Evolutionary conservation across 2,888 invertebrate species (phyloP).

Genomic region (Volucella inflata): DNA sequence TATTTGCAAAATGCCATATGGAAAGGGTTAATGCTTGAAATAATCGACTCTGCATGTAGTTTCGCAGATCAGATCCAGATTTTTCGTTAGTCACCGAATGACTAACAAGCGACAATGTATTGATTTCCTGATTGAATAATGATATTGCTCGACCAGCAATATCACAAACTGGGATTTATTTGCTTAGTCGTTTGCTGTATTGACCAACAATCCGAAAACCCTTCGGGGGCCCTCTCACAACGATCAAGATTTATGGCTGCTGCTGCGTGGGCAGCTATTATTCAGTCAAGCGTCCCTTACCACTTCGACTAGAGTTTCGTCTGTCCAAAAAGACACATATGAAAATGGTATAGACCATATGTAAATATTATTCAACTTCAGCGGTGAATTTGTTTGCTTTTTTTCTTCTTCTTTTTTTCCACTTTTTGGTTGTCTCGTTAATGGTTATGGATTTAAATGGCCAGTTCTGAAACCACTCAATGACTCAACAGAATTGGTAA

Average conservation of each 20-base stretch:
- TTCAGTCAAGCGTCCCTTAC: constrained; percentile 17
- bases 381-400: constrained; percentile 47
- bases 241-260: constrained; percentile 21
- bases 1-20: no score
- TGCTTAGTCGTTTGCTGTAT: constrained; percentile 29
- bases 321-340: constrained; percentile 20
- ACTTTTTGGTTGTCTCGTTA: not conserved
- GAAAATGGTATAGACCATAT: constrained; percentile 48
- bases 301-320: constrained; percentile 4
- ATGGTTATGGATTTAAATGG: constrained; percentile 43
- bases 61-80: no score
- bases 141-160: constrained; percentile 19
- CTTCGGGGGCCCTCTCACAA: constrained; percentile 32
- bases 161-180: constrained; percentile 54
- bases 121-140: constrained; percentile 48
- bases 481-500: constrained; percentile 38
- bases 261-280: constrained; percentile 45
- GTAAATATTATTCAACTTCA: constrained; percentile 52
- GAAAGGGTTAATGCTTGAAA: no score
- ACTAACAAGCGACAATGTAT: constrained; percentile 49
- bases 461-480: constrained; percentile 50
- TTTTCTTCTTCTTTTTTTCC: not conserved
- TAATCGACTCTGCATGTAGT: no score
- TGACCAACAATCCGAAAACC: constrained; percentile 38
- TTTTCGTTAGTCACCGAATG: not conserved